These are phyloP conservation scores for Ceratosolen solmsi DNA, from an alignment of 1,140 invertebrate species.

Conservation along the genomic window DNA sequence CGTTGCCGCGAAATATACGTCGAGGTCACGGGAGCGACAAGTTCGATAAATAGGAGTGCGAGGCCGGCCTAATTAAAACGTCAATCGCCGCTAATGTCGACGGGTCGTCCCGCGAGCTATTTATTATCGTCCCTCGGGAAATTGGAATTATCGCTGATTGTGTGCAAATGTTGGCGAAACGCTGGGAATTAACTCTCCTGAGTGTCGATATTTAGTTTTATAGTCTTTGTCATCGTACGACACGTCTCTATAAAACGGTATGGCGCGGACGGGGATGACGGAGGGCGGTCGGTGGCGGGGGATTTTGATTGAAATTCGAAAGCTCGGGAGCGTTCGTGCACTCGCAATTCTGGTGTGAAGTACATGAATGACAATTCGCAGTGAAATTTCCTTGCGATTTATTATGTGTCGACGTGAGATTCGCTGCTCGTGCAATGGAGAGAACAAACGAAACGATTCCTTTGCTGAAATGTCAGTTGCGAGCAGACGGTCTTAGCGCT, in stretches of 20 bases:
- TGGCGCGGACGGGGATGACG: neutral
- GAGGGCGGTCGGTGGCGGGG: neutral
- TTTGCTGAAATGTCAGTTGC: neutral
- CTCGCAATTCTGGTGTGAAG: neutral
- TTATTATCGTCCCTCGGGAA: neutral
- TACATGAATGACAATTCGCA: neutral
- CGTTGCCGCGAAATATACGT: no score
- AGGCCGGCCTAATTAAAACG: no score
- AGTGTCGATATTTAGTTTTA: conserved; percentile 17
- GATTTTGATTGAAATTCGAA: conserved; percentile 10
- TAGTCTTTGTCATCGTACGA: no score
- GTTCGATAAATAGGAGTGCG: no score
- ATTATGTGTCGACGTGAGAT: neutral
- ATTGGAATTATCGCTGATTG: conserved; percentile 32
- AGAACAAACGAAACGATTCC: neutral
- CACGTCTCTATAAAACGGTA: no score
- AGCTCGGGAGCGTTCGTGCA: neutral
- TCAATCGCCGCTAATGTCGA: neutral
- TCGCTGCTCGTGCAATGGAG: neutral
- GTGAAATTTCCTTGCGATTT: neutral
- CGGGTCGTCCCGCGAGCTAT: no score
- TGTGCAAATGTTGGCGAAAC: conserved; percentile 23
- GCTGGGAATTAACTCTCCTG: neutral
- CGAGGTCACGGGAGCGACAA: no score
- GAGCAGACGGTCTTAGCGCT: no score